phyloP scores from a whole-genome alignment of 1,140 invertebrate genomes.

The Alviniconcha marisindica region DNA sequence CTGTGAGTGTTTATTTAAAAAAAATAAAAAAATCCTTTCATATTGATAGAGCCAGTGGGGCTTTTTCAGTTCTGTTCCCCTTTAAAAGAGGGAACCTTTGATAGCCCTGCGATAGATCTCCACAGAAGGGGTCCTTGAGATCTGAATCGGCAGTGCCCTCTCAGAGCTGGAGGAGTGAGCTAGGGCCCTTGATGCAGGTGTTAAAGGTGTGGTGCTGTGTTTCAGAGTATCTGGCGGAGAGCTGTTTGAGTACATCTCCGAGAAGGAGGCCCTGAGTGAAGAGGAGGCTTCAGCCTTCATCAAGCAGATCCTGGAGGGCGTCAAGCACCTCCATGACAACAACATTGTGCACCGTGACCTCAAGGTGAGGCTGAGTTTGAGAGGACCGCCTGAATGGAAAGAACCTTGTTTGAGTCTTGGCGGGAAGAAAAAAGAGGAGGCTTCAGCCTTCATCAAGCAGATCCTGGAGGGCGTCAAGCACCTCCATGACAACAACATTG shows the following conservation, averaged over 20 bases:
- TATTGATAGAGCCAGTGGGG: too few relatives aligned
- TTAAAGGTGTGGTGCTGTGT: conserved; percentile 34
- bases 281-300: conserved; percentile 78
- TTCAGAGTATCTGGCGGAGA: conserved; percentile 80
- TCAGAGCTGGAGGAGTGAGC: too few relatives aligned
- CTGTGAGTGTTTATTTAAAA: too few relatives aligned
- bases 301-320: conserved; percentile 79
- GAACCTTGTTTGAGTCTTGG: too few relatives aligned
- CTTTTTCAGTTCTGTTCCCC: too few relatives aligned
- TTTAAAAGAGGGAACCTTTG: too few relatives aligned
- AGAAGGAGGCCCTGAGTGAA: conserved; percentile 79
- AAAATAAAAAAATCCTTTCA: too few relatives aligned
- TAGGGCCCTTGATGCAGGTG: too few relatives aligned
- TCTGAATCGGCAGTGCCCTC: too few relatives aligned
- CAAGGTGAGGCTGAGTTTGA: conserved; percentile 77
- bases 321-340: conserved; percentile 78
- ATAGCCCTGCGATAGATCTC: too few relatives aligned
- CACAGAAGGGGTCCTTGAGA: too few relatives aligned
- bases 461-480: conserved; percentile 79
- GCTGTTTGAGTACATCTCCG: conserved; percentile 79
- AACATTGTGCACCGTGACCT: conserved; percentile 80
- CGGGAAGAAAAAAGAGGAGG: conserved; percentile 77
- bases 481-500: conserved; percentile 78
- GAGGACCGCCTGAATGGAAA: too few relatives aligned
- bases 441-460: conserved; percentile 79